Evolutionary conservation across 2,113 vertebrate species (phyloP).

Genomic region (Brachyhypopomus gauderio): DNA sequence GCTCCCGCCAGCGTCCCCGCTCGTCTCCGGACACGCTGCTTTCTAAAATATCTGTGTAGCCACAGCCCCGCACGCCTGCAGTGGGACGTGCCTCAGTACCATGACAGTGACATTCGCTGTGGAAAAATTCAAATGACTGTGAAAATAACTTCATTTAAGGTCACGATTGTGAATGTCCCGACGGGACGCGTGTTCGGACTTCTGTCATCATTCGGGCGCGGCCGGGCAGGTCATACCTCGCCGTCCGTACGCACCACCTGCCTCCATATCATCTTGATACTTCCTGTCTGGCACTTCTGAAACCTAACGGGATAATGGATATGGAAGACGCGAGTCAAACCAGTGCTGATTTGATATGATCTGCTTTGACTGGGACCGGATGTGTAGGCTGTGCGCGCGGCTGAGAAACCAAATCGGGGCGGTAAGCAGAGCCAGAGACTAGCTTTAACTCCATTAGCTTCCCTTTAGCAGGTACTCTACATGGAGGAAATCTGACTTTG

Average conservation of each 20-base stretch:
- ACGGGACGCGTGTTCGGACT: background rate
- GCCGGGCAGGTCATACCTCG: too few species aligned
- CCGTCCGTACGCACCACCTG: background rate
- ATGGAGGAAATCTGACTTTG: conserved; percentile 41
- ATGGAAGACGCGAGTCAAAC: background rate
- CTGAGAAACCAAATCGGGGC: conserved; percentile 35
- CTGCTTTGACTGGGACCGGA: conserved; percentile 15
- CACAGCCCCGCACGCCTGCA: background rate
- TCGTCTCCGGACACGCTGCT: conserved; percentile 29
- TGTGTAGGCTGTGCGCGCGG: background rate
- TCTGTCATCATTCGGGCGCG: too few species aligned
- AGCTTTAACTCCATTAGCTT: conserved; percentile 47
- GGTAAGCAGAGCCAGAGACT: conserved; percentile 21
- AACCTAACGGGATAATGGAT: background rate
- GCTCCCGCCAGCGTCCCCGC: conserved; percentile 41
- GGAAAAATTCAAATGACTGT: too few species aligned
- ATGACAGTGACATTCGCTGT: background rate
- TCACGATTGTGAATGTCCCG: too few species aligned
- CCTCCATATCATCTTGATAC: background rate
- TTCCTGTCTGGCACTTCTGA: background rate
- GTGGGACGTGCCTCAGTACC: background rate
- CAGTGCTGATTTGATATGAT: conserved; percentile 10
- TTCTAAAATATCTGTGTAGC: conserved; percentile 32
- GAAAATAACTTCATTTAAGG: too few species aligned
- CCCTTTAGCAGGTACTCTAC: conserved; percentile 42